A percentile compares a stretch with the other conserved stretches of the same genome.
These are phyloP conservation scores for Montipora capitata DNA, from an alignment of 92 coral and sea anemone genomes.

Conservation along the genomic window DNA sequence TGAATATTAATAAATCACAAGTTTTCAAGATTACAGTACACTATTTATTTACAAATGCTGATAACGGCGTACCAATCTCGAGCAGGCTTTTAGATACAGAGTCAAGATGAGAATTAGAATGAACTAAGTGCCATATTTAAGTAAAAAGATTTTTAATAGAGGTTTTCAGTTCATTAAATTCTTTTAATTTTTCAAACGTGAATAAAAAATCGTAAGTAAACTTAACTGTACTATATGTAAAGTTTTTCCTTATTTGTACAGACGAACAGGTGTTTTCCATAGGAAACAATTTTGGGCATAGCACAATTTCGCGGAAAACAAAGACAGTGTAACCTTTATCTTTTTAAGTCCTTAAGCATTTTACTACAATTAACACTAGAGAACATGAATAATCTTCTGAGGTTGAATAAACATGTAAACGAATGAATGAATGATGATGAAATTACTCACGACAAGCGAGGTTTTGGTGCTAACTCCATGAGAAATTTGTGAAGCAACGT, in stretches of 20 bases:
- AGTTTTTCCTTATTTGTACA: neutral
- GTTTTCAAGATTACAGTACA: too few species aligned
- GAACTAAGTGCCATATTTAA: too few species aligned
- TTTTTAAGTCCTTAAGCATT: neutral
- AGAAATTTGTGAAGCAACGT: slow-evolving; percentile 78
- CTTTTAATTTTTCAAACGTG: neutral
- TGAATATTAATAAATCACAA: neutral
- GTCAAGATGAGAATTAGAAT: too few species aligned
- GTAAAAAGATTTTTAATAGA: too few species aligned
- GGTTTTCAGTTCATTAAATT: too few species aligned
- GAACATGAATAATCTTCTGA: neutral
- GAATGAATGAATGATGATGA: neutral
- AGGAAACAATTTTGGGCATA: neutral
- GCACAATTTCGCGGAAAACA: slow-evolving; percentile 13
- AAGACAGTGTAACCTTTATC: neutral
- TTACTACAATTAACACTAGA: neutral
- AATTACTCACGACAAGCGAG: slow-evolving; percentile 88
- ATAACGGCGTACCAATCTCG: too few species aligned
- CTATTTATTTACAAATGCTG: too few species aligned
- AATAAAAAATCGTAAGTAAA: neutral
- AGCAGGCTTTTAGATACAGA: too few species aligned
- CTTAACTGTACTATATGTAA: too few species aligned
- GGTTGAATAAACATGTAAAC: neutral
- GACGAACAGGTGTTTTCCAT: slow-evolving; percentile 24
- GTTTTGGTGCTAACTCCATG: slow-evolving; percentile 98